These are phyloP conservation scores for Mechanitis messenoides DNA, from an alignment of 2,888 invertebrate genomes.

Conservation along the genomic window DNA sequence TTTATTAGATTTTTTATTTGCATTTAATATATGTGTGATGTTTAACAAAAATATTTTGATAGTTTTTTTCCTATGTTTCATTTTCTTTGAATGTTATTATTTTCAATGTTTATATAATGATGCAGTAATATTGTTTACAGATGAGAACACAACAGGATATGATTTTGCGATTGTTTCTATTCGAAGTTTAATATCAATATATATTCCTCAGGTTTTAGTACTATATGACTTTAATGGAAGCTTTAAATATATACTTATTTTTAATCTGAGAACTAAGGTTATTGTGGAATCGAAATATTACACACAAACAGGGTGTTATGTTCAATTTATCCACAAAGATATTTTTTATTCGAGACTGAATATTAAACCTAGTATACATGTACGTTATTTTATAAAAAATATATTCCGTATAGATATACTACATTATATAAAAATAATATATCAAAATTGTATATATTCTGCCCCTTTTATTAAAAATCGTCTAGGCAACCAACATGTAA, in stretches of 20 bases:
- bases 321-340: conserved; percentile 35
- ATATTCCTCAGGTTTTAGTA: background rate
- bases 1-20: too few relatives aligned
- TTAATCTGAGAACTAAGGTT: conserved; percentile 3
- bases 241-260: conserved; percentile 10
- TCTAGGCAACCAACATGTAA: too few relatives aligned
- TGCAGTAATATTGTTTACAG: too few relatives aligned
- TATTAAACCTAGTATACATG: conserved; percentile 36
- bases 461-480: background rate
- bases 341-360: conserved; percentile 54
- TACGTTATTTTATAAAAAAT: conserved; percentile 22
- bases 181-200: background rate
- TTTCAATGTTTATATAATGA: too few relatives aligned
- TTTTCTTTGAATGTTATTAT: too few relatives aligned
- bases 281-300: conserved; percentile 17
- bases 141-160: too few relatives aligned
- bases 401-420: conserved; percentile 7
- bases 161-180: too few relatives aligned
- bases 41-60: too few relatives aligned
- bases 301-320: conserved; percentile 38
- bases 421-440: conserved; percentile 1
- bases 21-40: too few relatives aligned
- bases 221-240: conserved; percentile 3
- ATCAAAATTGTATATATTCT: too few relatives aligned
- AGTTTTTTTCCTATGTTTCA: too few relatives aligned